Conservation (phyloP, 2,888 invertebrate genomes). For the Chironomus riparius region DNA sequence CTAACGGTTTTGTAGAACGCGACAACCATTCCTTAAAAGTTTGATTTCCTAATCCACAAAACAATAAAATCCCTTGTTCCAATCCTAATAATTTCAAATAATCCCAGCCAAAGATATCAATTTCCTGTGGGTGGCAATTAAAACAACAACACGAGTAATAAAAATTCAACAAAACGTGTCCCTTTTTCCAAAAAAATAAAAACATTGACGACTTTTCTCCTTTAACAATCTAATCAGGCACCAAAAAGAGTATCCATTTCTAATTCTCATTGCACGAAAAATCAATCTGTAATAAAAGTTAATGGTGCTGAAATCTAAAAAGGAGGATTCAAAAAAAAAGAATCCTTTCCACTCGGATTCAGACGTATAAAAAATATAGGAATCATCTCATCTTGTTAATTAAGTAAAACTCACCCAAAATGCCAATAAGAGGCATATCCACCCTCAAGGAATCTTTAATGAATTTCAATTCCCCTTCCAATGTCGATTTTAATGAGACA, state of each 20-base stretch:
- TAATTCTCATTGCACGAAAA: conserved; percentile 10
- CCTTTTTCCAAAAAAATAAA: neutral
- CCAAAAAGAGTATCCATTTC: neutral
- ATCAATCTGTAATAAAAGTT: conserved; percentile 27
- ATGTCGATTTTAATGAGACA: conserved; percentile 23
- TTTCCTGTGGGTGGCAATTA: neutral
- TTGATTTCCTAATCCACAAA: no score
- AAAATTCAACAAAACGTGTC: neutral
- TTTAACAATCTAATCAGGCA: neutral
- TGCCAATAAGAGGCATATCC: neutral
- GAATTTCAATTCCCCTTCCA: conserved; percentile 5
- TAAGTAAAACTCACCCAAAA: conserved; percentile 16
- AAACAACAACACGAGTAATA: neutral
- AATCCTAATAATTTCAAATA: neutral
- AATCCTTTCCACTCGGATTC: neutral
- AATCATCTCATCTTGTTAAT: conserved; percentile 23
- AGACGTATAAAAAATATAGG: neutral
- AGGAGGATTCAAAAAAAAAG: neutral
- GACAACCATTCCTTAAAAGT: no score
- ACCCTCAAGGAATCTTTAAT: conserved; percentile 9
- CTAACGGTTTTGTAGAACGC: neutral
- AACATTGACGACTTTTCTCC: neutral
- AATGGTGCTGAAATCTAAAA: conserved; percentile 26
- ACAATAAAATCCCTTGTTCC: no score
- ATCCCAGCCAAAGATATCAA: neutral